Base-by-base conservation (phyloP, 1,140 invertebrate genomes). In the Papilio polyxenes region DNA sequence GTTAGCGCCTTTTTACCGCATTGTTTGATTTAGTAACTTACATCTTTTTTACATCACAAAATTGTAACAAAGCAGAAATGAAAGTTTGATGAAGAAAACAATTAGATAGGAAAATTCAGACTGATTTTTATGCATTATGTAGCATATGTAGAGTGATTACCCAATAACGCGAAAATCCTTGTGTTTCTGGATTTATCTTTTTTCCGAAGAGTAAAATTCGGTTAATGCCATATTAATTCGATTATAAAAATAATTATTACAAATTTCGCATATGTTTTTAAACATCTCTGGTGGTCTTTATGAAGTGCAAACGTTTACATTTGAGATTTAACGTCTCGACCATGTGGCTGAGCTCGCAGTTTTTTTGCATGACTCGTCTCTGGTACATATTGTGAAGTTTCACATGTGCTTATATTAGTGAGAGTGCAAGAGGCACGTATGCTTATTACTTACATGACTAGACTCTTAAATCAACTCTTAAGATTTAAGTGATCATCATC, bases 1-100 rank as follows among this genome's bases (percentile, higher is more conserved):
- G 49, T 79, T 82, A 80, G 81, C 81, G n/a, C 40, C 75, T 79
- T 75, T 48, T 74, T 72, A 72, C 65, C 17, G 31, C 15, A 72
- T 10, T 5, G 31, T 72, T 40, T 37, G 65, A 37, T 37, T 72
- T 72, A 37, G 65, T 40, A 15, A 72, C 40, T 72, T 17, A 72
- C 65, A 15, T 72, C 65, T 23, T 23, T n/a, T 53, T 53, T 17
- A 53, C 13, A 53, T 53, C 15, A 17, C 40, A 44, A 44, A 44
- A 44, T 44, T 44, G 3, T 44, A 44, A 44, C 40, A 44, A 44
- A 0, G 7, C 3, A 6, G 40, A 44, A 44, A 44, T 44, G 40
- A 44, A 44, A 44, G 40, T 44, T 44, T 4, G 40, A 44, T 3
- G 40, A 44, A 7, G 40, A 44, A 44, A 44, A 44, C 4, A 44